A percentile compares a stretch with the other conserved stretches of the same genome.
These are phyloP conservation scores for Rhagonycha fulva DNA, from an alignment of 2,888 invertebrate species.

Conservation along the genomic window DNA sequence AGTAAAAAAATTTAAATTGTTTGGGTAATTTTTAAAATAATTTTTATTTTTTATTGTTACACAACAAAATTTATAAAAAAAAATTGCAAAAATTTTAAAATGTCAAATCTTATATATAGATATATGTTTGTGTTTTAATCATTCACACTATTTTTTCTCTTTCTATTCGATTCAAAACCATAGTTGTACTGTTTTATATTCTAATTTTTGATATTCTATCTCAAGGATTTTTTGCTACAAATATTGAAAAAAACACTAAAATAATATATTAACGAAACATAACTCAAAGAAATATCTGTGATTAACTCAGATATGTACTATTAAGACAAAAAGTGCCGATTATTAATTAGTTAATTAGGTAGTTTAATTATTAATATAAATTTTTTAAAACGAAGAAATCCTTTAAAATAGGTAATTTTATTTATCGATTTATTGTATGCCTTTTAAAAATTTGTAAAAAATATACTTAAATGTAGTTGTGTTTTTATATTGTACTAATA, in stretches of 20 bases:
- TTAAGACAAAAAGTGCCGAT: constrained; percentile 16
- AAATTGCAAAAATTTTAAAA: too few species aligned
- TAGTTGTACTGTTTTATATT: background rate
- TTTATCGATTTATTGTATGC: background rate
- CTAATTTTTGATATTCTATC: background rate
- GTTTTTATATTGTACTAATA: background rate
- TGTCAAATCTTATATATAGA: too few species aligned
- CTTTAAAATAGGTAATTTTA: background rate
- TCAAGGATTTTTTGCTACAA: background rate
- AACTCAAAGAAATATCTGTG: constrained; percentile 27
- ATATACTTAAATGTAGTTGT: background rate
- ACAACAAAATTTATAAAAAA: too few species aligned
- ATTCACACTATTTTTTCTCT: background rate
- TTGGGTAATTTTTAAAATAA: background rate
- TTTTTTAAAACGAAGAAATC: background rate
- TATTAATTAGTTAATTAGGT: constrained; percentile 2
- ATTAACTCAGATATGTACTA: constrained; percentile 16
- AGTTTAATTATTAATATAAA: background rate
- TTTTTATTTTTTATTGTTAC: background rate
- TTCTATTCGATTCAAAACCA: background rate
- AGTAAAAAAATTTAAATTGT: background rate
- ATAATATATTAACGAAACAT: constrained; percentile 10
- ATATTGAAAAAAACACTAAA: background rate
- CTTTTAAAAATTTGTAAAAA: background rate
- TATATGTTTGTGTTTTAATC: too few species aligned